phyloP scores from a whole-genome alignment of 2,888 invertebrate species.

The Eremobia ochroleuca region DNA sequence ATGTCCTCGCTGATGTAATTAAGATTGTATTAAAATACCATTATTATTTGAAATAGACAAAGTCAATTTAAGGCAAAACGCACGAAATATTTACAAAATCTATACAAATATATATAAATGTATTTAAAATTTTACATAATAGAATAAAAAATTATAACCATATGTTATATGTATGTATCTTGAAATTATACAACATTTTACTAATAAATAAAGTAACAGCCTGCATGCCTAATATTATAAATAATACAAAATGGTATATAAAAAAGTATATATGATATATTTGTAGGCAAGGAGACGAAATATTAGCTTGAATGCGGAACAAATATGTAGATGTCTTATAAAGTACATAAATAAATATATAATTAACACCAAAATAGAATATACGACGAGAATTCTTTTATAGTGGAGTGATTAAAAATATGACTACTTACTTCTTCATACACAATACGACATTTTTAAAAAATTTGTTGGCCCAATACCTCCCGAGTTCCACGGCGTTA shows the following conservation, averaged over 20 bases:
- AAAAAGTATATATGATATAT: slow-evolving; percentile 20
- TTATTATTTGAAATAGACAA: slow-evolving; percentile 42
- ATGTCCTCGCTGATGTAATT: slow-evolving; percentile 11
- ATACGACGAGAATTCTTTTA: slow-evolving; percentile 17
- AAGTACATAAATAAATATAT: slow-evolving; percentile 13
- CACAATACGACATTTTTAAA: not conserved
- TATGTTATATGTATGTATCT: slow-evolving; percentile 24
- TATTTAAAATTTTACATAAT: slow-evolving; percentile 1
- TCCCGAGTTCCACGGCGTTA: not conserved
- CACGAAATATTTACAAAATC: slow-evolving; percentile 48
- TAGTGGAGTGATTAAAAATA: slow-evolving; percentile 15
- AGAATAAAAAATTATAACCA: slow-evolving; percentile 1
- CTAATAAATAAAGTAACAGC: slow-evolving; percentile 18
- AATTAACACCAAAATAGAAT: slow-evolving; percentile 13
- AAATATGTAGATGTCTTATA: slow-evolving; percentile 52
- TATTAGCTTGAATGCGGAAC: slow-evolving; percentile 63
- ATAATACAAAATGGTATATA: slow-evolving; percentile 21
- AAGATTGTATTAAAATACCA: slow-evolving; percentile 15
- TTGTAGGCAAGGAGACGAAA: slow-evolving; percentile 54
- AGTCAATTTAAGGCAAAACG: slow-evolving; percentile 39
- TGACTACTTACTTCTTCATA: not conserved
- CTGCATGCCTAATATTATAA: slow-evolving; percentile 50
- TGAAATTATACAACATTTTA: slow-evolving; percentile 31
- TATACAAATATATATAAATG: slow-evolving; percentile 20
- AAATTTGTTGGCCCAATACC: not conserved